These are phyloP conservation scores for Pseudotriccus pelzelni DNA, from an alignment of 2,797 vertebrate genomes.

Conservation along the genomic window DNA sequence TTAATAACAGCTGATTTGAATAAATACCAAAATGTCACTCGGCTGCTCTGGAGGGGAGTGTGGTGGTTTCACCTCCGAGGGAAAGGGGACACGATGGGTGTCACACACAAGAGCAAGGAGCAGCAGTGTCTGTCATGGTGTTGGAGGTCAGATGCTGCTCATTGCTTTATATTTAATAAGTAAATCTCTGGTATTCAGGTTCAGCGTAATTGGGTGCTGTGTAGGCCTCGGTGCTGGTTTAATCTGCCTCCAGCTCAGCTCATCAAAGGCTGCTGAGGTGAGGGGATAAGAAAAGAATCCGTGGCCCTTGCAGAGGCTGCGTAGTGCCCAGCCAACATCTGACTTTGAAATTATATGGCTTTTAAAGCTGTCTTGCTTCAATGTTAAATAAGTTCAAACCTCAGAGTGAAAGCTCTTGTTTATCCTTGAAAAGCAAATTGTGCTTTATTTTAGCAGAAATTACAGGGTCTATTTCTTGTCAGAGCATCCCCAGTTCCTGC, in stretches of 20 bases:
- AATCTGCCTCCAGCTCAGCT: neutral
- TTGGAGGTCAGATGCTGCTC: neutral
- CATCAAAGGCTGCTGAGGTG: neutral
- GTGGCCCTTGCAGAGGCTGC: neutral
- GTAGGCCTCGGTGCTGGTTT: neutral
- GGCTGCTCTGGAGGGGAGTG: neutral
- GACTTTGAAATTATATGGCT: neutral
- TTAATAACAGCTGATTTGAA: slow-evolving; percentile 41
- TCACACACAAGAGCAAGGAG: neutral
- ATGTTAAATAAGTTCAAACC: neutral
- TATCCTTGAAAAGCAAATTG: neutral
- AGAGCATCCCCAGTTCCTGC: neutral
- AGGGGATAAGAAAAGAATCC: neutral
- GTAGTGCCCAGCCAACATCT: neutral
- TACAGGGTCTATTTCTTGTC: neutral
- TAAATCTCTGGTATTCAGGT: neutral
- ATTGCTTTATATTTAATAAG: neutral
- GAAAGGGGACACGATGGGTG: fast-evolving
- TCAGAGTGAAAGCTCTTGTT: neutral
- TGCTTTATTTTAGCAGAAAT: neutral
- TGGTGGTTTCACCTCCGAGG: neutral
- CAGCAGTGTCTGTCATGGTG: neutral
- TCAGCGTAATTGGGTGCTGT: neutral
- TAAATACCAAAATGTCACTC: neutral
- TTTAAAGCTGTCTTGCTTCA: neutral